Conservation (phyloP, 23 tunicate genomes). For the Corella eumyota region DNA sequence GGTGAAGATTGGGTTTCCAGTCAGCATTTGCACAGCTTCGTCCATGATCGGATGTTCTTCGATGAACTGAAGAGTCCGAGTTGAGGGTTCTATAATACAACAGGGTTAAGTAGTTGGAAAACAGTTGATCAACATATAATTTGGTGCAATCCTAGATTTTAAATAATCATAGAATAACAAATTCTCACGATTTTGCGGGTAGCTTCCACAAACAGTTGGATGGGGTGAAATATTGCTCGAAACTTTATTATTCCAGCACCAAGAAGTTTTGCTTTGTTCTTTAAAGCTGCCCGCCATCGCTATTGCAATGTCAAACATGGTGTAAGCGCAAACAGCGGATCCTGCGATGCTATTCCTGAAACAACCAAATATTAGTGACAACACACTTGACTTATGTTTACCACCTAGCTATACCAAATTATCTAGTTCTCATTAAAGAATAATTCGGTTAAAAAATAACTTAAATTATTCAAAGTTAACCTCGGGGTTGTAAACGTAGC, state of each 20-base stretch:
- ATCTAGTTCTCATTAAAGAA: no score
- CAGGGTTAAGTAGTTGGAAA: no score
- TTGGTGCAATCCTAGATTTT: no score
- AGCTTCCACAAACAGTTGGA: conserved; percentile 43
- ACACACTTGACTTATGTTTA: no score
- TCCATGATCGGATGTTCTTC: conserved; percentile 53
- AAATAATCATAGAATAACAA: no score
- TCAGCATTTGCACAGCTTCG: conserved; percentile 26
- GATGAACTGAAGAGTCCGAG: conserved; percentile 17
- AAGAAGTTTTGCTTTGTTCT: conserved; percentile 14
- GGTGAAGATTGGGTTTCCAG: conserved; percentile 34
- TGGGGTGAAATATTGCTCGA: conserved; percentile 12
- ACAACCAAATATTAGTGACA: no score
- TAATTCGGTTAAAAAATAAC: no score
- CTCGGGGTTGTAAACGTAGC: conserved; percentile 66
- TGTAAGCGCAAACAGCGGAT: conserved; percentile 74
- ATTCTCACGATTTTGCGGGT: no score
- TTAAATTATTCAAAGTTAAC: no score
- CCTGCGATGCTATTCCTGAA: conserved; percentile 51
- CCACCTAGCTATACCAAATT: no score
- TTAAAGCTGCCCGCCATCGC: conserved; percentile 47
- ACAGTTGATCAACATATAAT: no score
- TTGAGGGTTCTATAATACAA: neutral
- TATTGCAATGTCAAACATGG: conserved; percentile 24
- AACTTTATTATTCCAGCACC: conserved; percentile 24